These are phyloP conservation scores for Mus spicilegus DNA, from an alignment of 2,113 vertebrate species.

Conservation along the genomic window DNA sequence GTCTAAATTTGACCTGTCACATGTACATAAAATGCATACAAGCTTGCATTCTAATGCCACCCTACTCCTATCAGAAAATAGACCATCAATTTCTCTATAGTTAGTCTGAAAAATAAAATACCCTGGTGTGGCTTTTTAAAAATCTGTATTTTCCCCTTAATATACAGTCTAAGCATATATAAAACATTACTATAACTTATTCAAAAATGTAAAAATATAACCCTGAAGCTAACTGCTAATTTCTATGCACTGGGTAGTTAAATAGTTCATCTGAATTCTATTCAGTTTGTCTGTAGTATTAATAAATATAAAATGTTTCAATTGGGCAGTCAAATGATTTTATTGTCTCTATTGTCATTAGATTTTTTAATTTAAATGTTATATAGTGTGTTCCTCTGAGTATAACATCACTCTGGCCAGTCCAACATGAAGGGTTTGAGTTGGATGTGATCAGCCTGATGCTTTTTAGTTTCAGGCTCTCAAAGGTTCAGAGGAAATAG, in stretches of 20 bases:
- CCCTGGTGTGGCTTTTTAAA: background rate
- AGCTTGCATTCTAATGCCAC: background rate
- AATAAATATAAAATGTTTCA: slow-evolving; percentile 54
- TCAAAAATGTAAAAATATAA: slow-evolving; percentile 51
- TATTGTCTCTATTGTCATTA: slow-evolving; percentile 21
- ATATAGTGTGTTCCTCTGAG: background rate
- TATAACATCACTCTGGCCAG: background rate
- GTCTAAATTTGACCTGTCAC: background rate
- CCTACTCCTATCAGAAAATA: background rate
- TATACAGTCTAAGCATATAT: background rate
- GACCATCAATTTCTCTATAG: background rate
- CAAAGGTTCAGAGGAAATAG: background rate
- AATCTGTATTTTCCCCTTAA: background rate
- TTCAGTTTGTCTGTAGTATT: slow-evolving; percentile 69
- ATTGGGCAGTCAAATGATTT: background rate
- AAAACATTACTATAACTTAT: slow-evolving; percentile 47
- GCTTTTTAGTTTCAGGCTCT: background rate
- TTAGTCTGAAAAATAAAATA: background rate
- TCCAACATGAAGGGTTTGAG: background rate
- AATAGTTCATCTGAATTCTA: slow-evolving; percentile 53
- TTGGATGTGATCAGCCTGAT: too few relatives aligned
- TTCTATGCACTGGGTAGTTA: slow-evolving; percentile 49
- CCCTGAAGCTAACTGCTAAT: slow-evolving; percentile 47
- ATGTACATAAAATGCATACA: background rate
- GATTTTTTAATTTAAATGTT: slow-evolving; percentile 5